These are phyloP conservation scores for Octopus sinensis DNA, from an alignment of 1,140 invertebrate species.

Conservation along the genomic window DNA sequence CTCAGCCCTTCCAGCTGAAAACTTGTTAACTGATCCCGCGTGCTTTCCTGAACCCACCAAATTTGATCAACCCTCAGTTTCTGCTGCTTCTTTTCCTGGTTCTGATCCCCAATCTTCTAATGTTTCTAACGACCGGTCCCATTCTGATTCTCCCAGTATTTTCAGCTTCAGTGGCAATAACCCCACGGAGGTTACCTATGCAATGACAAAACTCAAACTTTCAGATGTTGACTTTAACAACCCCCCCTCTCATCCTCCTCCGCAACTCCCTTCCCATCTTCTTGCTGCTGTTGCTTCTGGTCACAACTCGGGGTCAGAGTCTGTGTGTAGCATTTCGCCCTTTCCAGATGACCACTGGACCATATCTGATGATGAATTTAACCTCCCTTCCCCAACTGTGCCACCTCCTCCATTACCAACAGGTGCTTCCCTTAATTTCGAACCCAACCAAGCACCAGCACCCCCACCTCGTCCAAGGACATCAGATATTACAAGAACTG, in stretches of 20 bases:
- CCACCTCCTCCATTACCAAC: neutral
- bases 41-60: neutral
- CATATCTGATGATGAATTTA: neutral
- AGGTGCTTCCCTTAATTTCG: neutral
- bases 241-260: neutral
- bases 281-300: neutral
- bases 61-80: neutral
- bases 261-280: neutral
- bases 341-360: no score
- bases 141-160: neutral
- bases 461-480: neutral
- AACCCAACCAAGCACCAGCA: neutral
- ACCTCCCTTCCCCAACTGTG: neutral
- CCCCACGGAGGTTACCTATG: neutral
- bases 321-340: no score
- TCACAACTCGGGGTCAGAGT: neutral
- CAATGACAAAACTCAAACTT: neutral
- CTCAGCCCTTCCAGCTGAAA: neutral
- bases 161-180: neutral
- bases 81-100: neutral
- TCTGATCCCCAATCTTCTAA: neutral
- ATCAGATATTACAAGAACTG: neutral
- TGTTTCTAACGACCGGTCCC: neutral
- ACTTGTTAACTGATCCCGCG: neutral
- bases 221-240: neutral